phyloP scores from a whole-genome alignment of 2,797 vertebrate species.

The Megaceryle alcyon region DNA sequence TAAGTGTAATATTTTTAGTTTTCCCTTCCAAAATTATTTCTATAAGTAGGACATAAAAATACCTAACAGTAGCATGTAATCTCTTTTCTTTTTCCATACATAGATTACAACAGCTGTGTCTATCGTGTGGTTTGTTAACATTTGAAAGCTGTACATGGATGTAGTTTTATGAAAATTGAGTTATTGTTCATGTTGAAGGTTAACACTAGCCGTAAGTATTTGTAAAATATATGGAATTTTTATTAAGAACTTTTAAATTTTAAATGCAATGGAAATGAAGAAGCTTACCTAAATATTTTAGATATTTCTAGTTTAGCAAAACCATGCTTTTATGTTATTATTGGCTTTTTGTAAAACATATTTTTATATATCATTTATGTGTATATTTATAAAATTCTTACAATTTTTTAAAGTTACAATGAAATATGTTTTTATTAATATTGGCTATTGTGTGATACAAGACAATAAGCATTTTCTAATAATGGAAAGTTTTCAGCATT shows the following conservation, averaged over 20 bases:
- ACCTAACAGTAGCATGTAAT: background rate
- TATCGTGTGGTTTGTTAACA: background rate
- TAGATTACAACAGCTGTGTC: background rate
- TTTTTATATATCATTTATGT: background rate
- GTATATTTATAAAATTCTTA: background rate
- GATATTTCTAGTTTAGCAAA: too few species aligned
- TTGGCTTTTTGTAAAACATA: too few species aligned
- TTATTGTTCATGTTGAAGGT: too few species aligned
- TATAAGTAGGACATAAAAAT: background rate
- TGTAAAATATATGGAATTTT: too few species aligned
- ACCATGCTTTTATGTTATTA: too few species aligned
- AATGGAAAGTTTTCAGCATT: background rate
- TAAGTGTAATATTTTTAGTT: background rate
- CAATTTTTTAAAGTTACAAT: background rate
- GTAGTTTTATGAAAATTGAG: background rate
- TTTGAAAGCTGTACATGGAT: background rate
- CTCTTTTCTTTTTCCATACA: background rate
- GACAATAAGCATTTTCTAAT: background rate
- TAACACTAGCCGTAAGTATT: too few species aligned
- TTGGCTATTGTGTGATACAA: background rate
- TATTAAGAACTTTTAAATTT: too few species aligned
- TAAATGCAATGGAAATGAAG: too few species aligned
- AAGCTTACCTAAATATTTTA: too few species aligned
- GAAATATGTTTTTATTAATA: background rate
- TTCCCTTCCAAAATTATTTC: background rate